A percentile compares a stretch with the other conserved stretches of the same genome.
phyloP scores from a whole-genome alignment of 2,888 invertebrate species.

The Tribolium freemani region DNA sequence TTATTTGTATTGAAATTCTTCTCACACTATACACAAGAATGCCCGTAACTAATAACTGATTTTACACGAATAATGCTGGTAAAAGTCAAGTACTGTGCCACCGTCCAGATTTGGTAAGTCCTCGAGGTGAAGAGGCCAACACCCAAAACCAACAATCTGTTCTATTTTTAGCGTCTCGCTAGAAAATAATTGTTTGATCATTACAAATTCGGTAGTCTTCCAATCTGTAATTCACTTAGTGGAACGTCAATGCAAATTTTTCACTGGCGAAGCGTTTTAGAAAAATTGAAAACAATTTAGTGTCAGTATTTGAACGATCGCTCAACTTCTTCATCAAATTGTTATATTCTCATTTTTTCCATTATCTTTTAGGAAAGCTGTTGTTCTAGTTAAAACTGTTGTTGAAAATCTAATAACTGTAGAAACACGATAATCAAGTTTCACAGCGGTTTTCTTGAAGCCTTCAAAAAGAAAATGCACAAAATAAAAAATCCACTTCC shows the following conservation, averaged over 20 bases:
- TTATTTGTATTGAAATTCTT: not conserved
- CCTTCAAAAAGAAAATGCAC: slow-evolving; percentile 8
- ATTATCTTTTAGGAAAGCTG: not conserved
- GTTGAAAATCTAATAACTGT: slow-evolving; percentile 9
- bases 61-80: no score
- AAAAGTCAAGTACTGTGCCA: not conserved
- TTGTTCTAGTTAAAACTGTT: slow-evolving; percentile 2
- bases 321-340: not conserved
- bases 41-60: not conserved
- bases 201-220: not conserved
- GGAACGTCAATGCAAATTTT: not conserved
- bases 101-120: not conserved
- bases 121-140: not conserved
- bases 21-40: not conserved
- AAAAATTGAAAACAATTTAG: not conserved
- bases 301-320: not conserved
- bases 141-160: not conserved
- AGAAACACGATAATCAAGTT: slow-evolving; percentile 14
- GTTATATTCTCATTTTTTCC: not conserved
- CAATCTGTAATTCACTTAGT: not conserved
- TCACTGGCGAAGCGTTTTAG: not conserved
- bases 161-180: not conserved
- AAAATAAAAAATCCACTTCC: slow-evolving; percentile 3
- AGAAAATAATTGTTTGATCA: not conserved
- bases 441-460: not conserved